Conservation (phyloP, 2,113 vertebrate genomes). For the Hypocryptadius cinnamomeus region DNA sequence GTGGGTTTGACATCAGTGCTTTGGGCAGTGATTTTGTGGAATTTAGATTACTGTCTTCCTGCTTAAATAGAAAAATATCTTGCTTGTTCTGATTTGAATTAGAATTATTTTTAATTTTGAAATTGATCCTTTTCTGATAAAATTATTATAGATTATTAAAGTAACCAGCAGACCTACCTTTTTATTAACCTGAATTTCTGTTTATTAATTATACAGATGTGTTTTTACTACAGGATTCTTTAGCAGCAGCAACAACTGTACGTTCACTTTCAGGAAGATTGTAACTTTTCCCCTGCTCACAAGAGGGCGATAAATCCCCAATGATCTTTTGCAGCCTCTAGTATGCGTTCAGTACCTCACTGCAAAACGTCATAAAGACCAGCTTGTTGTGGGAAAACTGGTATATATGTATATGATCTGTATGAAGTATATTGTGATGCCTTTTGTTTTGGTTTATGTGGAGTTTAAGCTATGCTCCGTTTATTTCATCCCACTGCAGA, state of each 20-base stretch:
- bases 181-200: not conserved
- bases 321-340: not conserved
- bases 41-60: not conserved
- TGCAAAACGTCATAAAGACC: not conserved
- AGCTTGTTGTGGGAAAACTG: not conserved
- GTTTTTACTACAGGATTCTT: not conserved
- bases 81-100: not conserved
- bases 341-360: not conserved
- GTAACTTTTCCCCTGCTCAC: not conserved
- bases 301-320: conserved; percentile 50
- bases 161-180: not conserved
- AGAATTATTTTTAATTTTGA: not conserved
- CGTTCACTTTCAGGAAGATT: not conserved
- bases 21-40: not conserved
- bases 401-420: not conserved
- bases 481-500: not conserved
- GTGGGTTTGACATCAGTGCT: not conserved
- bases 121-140: not conserved
- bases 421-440: not conserved
- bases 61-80: not conserved
- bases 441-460: not conserved
- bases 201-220: not conserved
- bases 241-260: not conserved
- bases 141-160: not conserved
- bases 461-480: not conserved